Conservation (phyloP, 2,113 vertebrate species). For the Ctenodactylus gundi region DNA sequence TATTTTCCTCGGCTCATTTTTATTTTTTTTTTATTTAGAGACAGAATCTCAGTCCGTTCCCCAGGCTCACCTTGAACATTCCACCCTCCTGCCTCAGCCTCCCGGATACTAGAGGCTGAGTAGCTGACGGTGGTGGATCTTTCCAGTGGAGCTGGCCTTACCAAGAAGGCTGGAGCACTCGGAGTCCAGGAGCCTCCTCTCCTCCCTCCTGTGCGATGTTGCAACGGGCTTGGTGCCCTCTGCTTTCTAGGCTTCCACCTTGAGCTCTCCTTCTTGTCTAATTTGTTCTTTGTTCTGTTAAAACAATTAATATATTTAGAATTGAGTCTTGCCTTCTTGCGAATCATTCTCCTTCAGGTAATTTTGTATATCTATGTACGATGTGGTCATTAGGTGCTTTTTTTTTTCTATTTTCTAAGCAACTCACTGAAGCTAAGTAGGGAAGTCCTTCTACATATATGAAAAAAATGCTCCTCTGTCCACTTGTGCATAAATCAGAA, state of each 20-base stretch:
- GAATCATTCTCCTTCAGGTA: background rate
- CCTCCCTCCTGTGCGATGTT: background rate
- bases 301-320: background rate
- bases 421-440: background rate
- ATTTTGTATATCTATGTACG: background rate
- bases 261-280: background rate
- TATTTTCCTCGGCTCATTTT: too few relatives aligned
- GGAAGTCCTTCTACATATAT: background rate
- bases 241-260: background rate
- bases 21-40: background rate
- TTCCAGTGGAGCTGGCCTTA: background rate
- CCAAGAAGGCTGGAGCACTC: background rate
- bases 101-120: too few relatives aligned
- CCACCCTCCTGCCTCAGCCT: background rate
- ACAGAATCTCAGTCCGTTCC: background rate
- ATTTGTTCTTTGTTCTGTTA: constrained; percentile 25
- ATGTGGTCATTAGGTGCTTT: background rate
- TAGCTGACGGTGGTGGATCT: too few relatives aligned
- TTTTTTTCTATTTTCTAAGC: background rate
- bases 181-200: background rate
- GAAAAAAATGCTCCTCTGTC: background rate
- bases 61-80: background rate
- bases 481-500: background rate
- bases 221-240: background rate
- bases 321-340: background rate